These are phyloP conservation scores for Drosophila koepferae DNA, from an alignment of 2,888 invertebrate species.

Conservation along the genomic window DNA sequence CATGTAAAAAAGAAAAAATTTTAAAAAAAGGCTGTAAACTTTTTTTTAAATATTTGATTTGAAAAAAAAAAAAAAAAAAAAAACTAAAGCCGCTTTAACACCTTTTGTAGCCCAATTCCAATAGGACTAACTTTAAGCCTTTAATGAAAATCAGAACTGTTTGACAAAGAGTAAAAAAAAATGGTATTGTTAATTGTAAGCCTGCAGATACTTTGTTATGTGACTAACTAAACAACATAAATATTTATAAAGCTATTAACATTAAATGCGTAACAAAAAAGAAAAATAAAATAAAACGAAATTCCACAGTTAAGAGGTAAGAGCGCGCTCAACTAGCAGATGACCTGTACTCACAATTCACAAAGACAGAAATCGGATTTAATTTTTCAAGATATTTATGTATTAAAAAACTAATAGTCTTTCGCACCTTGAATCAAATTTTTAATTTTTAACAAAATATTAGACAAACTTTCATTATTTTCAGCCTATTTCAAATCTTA, in stretches of 20 bases:
- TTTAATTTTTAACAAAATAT: neutral
- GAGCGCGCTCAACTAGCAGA: slow-evolving; percentile 19
- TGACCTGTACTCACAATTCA: slow-evolving; percentile 38
- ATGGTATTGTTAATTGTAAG: slow-evolving; percentile 51
- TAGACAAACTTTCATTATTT: neutral
- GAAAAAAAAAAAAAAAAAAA: neutral
- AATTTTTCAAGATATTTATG: neutral
- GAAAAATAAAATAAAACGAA: slow-evolving; percentile 22
- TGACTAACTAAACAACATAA: slow-evolving; percentile 71
- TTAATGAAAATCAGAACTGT: slow-evolving; percentile 23
- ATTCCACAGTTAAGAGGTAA: slow-evolving; percentile 16
- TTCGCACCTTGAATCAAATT: too few relatives aligned
- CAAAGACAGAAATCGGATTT: neutral
- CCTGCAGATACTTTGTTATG: slow-evolving; percentile 71
- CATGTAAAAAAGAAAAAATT: neutral
- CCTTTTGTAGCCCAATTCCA: slow-evolving; percentile 40
- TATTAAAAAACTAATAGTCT: neutral
- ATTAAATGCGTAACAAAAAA: slow-evolving; percentile 43
- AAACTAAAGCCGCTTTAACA: neutral
- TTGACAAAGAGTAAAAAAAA: slow-evolving; percentile 31
- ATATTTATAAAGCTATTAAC: slow-evolving; percentile 72
- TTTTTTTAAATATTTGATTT: slow-evolving; percentile 3
- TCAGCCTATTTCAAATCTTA: neutral
- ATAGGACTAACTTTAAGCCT: slow-evolving; percentile 22
- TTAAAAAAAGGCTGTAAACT: neutral